These are phyloP conservation scores for Cheilosia impressa DNA, from an alignment of 2,888 invertebrate species.

Conservation along the genomic window DNA sequence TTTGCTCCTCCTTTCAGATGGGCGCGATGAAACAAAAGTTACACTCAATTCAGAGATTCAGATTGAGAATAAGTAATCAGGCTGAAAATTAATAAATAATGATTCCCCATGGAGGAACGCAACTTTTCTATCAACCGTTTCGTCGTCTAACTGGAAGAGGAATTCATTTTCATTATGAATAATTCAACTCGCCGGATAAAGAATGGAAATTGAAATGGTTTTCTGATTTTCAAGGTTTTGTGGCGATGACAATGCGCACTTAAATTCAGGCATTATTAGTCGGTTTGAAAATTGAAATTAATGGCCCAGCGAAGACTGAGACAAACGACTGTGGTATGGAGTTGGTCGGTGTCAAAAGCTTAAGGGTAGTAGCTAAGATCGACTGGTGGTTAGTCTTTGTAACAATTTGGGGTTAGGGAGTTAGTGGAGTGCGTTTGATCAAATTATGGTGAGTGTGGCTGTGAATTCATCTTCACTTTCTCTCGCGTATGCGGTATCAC, in stretches of 20 bases:
- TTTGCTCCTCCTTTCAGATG: not conserved
- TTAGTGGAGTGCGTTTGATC: too few species aligned
- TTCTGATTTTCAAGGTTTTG: not conserved
- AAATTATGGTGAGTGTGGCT: too few species aligned
- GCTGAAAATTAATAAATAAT: conserved; percentile 17
- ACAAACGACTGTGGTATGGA: conserved; percentile 14
- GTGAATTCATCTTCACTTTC: too few species aligned
- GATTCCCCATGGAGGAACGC: not conserved
- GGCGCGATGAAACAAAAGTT: conserved; percentile 14
- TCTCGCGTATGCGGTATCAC: too few species aligned
- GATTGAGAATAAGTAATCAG: conserved; percentile 17
- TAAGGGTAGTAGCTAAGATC: not conserved
- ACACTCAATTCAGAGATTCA: not conserved
- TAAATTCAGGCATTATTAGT: not conserved
- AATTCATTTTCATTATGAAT: conserved; percentile 35
- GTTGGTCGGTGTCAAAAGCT: conserved; percentile 6
- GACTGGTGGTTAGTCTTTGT: conserved; percentile 36
- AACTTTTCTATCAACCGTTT: conserved; percentile 39
- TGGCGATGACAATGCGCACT: not conserved
- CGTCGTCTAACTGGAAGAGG: not conserved
- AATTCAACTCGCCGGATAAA: conserved; percentile 13
- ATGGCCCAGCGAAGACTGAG: conserved; percentile 3
- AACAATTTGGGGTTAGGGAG: not conserved
- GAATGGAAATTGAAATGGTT: not conserved
- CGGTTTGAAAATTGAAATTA: conserved; percentile 20